Conservation (phyloP, 1,140 invertebrate genomes). For the Condylostylus longicornis region DNA sequence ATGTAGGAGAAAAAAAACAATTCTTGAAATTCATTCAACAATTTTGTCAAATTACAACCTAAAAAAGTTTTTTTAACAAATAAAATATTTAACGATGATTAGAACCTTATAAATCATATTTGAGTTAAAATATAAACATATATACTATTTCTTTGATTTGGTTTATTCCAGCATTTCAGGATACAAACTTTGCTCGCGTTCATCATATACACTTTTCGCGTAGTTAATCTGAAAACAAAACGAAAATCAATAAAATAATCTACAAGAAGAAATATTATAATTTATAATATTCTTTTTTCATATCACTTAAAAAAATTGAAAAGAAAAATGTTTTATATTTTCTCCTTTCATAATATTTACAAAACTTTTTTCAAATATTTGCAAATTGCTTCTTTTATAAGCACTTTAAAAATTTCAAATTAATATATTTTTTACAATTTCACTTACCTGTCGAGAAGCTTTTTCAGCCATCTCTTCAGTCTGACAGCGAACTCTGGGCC, state of each 20-base stretch:
- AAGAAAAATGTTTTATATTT: not conserved
- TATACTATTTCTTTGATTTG: not conserved
- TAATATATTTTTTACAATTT: not conserved
- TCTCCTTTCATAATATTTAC: no score
- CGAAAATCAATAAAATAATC: slow-evolving; percentile 29
- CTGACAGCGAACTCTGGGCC: slow-evolving; percentile 72
- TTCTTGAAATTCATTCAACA: no score
- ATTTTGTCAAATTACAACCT: no score
- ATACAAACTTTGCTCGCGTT: slow-evolving; percentile 53
- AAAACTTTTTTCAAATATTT: not conserved
- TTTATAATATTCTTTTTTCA: slow-evolving; percentile 5
- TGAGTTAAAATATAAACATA: not conserved
- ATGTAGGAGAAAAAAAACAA: no score
- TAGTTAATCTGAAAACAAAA: slow-evolving; percentile 63
- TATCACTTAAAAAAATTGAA: slow-evolving; percentile 10
- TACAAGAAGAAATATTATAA: slow-evolving; percentile 2
- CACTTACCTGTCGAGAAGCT: slow-evolving; percentile 45
- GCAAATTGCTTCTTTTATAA: not conserved
- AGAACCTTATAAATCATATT: no score
- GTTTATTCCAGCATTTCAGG: not conserved
- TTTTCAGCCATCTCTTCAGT: slow-evolving; percentile 59
- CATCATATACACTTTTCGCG: slow-evolving; percentile 72
- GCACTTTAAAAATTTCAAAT: not conserved
- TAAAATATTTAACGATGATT: no score
- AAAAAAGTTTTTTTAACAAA: no score